Evolutionary conservation across 2,888 invertebrate genomes (phyloP), one percentile per base, ranked within the genome.

Genomic region (Caenorhabditis parvicauda): DNA sequence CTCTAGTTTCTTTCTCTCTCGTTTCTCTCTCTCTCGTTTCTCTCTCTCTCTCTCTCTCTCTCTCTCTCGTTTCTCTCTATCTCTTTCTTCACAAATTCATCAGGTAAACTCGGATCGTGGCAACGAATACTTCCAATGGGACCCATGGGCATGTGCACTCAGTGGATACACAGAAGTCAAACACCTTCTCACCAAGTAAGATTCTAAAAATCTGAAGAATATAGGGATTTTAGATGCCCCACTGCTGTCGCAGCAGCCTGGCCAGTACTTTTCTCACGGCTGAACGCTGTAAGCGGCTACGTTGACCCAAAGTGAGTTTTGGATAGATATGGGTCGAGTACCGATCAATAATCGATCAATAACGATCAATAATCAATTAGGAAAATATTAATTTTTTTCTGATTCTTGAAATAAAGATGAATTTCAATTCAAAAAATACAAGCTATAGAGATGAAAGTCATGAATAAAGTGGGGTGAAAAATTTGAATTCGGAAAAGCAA

Each of bases 231-330:
- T 9, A 56, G 64, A 43, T 72, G 72, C 38, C 70, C 70, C 22
- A 62, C 61, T 44, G 91, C 92, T 1, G 87, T 92, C 0, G 87
- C 88, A 41, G 91, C 92, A 79, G 90, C 94, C 2, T 99, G 98
- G 98, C 92, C 95, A 0, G 89, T 93, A 56, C 89, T 93, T 25
- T 94, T 90, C 84, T 88, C 90, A 0, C 86, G 96, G 70, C 88
- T 96, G 51, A 91, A 90, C 75, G 89, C 91, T 0, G 86, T 96
- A 2, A 94, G 90, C 82, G 89, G 90, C 38, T 90, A 93, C 54
- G 90, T 98, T 17, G 96, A 98, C 85, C 95, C 85, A 7, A 83
- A 81, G 84, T 84, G 42, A 59, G 61, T 46, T 57, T 12, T 39
- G n/a, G n/a, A n/a, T 9, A 32, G 35, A 32, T 32, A 9, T 32